Evolutionary conservation across 2,888 invertebrate genomes (phyloP), one percentile per base, ranked within the genome.

Genomic region (Drosophila prolongata): DNA sequence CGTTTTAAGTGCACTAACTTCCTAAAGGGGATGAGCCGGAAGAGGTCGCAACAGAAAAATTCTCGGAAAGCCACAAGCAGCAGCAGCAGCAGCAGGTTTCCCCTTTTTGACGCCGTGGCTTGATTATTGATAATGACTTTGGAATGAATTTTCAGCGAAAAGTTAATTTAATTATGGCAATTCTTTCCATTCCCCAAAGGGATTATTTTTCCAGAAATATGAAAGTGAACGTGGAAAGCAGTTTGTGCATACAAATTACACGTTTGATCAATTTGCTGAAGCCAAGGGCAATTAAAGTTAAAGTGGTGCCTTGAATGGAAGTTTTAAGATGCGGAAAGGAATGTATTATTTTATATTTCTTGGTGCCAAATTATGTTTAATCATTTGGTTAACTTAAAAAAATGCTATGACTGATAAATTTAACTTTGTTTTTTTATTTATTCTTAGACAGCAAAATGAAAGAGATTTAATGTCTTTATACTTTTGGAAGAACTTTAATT

Each of bases 111-210:
- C 42, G 55, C 67, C 47, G 44, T 61, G 34, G 65, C 75, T 75
- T 76, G 83, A 83, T 83, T 86, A 83, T 83, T 82, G 83, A 76
- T 83, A 85, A 82, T 85, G 86, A 83, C 83, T 86, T 83, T 83
- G 79, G 71, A 80, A 78, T 83, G 83, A 77, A 86, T 86, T 86
- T 83, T 71, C 84, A 77, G 78, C 62, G 79, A 62, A 66, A 86
- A 86, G 68, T 80, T 86, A 80, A 83, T 83, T 83, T 83, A 83
- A 83, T 83, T 83, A 86, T 75, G 76, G 70, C 75, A 75, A 85
- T 79, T 81, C 75, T 79, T 81, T 81, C 74, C 60, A 69, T 66
- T 62, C 49, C 50, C 69, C 35, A 49, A 14, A 35, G 44, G 60
- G 50, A 68, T 59, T 54, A 24, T 24, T n/a, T 54, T 62, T 6